phyloP scores from a whole-genome alignment of 2,113 vertebrate genomes.

The Phoenicopterus ruber region DNA sequence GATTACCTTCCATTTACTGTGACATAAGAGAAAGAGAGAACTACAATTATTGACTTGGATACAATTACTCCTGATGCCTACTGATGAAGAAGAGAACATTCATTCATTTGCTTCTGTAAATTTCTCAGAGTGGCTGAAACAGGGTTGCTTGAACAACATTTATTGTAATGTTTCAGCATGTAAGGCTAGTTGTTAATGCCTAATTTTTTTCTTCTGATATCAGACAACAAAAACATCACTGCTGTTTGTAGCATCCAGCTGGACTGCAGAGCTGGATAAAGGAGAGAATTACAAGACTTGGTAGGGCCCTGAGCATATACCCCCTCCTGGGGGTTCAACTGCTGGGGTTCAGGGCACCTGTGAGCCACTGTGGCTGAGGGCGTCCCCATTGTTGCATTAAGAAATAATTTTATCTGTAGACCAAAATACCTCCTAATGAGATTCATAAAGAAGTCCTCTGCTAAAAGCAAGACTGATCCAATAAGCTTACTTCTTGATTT shows the following conservation, averaged over 20 bases:
- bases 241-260: not conserved
- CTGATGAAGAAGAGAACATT: not conserved
- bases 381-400: not conserved
- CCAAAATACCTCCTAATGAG: not conserved
- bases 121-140: not conserved
- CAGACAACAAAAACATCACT: not conserved
- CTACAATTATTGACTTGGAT: not conserved
- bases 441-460: not conserved
- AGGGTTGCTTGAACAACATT: not conserved
- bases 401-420: not conserved
- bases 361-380: accelerated
- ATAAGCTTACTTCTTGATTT: not conserved
- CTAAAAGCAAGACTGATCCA: not conserved
- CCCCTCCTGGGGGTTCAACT: accelerated
- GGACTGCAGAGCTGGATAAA: not conserved
- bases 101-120: not conserved
- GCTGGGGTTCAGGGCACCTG: not conserved
- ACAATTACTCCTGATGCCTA: not conserved
- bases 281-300: not conserved
- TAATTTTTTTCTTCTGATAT: not conserved
- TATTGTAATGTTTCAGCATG: not conserved
- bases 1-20: not conserved
- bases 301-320: accelerated
- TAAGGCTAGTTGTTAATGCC: not conserved
- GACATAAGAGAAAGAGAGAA: not conserved